phyloP scores from a whole-genome alignment of 2,888 invertebrate species.

The Ophioninae sp. region DNA sequence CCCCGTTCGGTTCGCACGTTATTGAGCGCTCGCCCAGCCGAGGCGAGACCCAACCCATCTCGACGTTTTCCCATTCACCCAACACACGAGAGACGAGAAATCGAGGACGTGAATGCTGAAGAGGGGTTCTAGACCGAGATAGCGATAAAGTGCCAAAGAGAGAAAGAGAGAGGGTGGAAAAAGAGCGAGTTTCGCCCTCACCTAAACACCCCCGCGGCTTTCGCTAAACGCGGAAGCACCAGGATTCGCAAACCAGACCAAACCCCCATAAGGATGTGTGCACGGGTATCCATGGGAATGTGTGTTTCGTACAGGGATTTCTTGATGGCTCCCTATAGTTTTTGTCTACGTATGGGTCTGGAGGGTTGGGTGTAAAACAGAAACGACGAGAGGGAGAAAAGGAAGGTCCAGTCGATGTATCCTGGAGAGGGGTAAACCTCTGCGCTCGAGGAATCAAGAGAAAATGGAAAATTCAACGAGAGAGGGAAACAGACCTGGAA shows the following conservation, averaged over 20 bases:
- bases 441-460: slow-evolving; percentile 68
- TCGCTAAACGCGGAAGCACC: slow-evolving; percentile 70
- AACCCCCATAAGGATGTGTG: slow-evolving; percentile 30
- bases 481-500: slow-evolving; percentile 65
- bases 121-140: slow-evolving; percentile 62
- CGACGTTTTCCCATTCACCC: slow-evolving; percentile 76
- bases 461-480: slow-evolving; percentile 77
- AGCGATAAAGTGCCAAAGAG: slow-evolving; percentile 63
- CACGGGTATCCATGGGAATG: slow-evolving; percentile 17
- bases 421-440: slow-evolving; percentile 60
- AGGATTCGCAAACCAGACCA: slow-evolving; percentile 33
- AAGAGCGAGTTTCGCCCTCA: slow-evolving; percentile 64
- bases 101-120: slow-evolving; percentile 64
- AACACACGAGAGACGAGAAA: slow-evolving; percentile 52
- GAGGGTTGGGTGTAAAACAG: slow-evolving; percentile 27
- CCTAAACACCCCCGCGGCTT: slow-evolving; percentile 62
- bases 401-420: slow-evolving; percentile 19
- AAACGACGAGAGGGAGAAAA: neutral
- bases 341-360: slow-evolving; percentile 22
- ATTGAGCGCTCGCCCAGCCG: slow-evolving; percentile 85
- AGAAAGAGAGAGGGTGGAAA: slow-evolving; percentile 42
- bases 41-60: slow-evolving; percentile 83
- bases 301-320: slow-evolving; percentile 25
- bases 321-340: slow-evolving; percentile 30
- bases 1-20: slow-evolving; percentile 84